phyloP scores from a whole-genome alignment of 2,113 vertebrate species.

The Phyllopteryx taeniolatus region DNA sequence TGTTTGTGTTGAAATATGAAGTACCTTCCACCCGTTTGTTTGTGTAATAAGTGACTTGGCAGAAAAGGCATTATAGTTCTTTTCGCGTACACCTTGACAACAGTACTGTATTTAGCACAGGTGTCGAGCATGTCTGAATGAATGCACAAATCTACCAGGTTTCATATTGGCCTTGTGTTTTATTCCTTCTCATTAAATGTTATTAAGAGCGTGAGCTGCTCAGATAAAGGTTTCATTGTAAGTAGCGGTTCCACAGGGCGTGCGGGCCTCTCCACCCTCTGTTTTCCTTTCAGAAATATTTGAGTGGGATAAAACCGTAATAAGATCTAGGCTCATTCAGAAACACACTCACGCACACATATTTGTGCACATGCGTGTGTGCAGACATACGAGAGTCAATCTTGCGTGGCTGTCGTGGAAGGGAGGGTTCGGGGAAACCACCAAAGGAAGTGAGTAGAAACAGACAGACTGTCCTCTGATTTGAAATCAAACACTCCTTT shows the following conservation, averaged over 20 bases:
- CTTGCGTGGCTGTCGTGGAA: slow-evolving; percentile 54
- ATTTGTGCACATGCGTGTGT: slow-evolving; percentile 44
- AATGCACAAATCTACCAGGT: slow-evolving; percentile 51
- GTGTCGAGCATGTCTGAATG: slow-evolving; percentile 32
- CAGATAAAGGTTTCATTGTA: slow-evolving; percentile 77
- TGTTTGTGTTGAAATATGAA: background rate
- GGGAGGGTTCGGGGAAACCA: slow-evolving; percentile 55
- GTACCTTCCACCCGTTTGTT: background rate
- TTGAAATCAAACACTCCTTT: slow-evolving; percentile 72
- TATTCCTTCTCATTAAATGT: slow-evolving; percentile 65
- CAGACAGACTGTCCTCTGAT: slow-evolving; percentile 53
- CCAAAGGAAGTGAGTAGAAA: slow-evolving; percentile 64
- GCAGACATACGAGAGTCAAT: slow-evolving; percentile 31
- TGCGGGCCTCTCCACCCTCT: slow-evolving; percentile 65
- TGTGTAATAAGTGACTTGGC: background rate
- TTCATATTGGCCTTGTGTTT: slow-evolving; percentile 65
- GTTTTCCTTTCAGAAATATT: slow-evolving; percentile 82
- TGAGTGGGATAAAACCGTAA: slow-evolving; percentile 82
- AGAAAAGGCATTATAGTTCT: slow-evolving; percentile 2
- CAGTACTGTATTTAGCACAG: slow-evolving; percentile 13
- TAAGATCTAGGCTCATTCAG: slow-evolving; percentile 72
- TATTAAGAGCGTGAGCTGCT: slow-evolving; percentile 53
- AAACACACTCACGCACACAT: slow-evolving; percentile 59
- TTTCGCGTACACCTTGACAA: slow-evolving; percentile 14
- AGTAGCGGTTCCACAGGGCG: slow-evolving; percentile 60